Evolutionary conservation across 2,888 invertebrate genomes (phyloP), one percentile per base, ranked within the genome.

Genomic region (Platerodrilus igneus): DNA sequence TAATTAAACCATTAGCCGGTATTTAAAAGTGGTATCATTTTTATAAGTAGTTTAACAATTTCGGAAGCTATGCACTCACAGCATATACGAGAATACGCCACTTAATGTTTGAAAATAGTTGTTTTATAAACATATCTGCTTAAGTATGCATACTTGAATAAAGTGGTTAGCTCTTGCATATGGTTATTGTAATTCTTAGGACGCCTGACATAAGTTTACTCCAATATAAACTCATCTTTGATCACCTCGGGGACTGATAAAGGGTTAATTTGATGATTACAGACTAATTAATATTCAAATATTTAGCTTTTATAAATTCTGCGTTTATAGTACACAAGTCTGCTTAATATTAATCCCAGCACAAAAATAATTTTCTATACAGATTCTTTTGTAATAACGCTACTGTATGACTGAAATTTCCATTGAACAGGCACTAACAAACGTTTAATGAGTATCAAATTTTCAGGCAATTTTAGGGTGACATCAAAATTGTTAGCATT

Each of bases 91-190:
- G 40, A 46, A 44, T 44, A 49, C 43, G 44, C 51, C 52, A 56
- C 56, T 56, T 56, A 54, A 49, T 48, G 51, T 52, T 56, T 54
- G 37, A 56, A 54, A 54, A 54, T 53, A 56, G 53, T 55, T 53
- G 51, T 54, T 54, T 56, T 52, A 56, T 52, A 56, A 56, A 56
- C 56, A 56, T 56, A 56, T 56, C 56, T 54, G 50, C 48, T 45
- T 54, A 56, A 53, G 56, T 53, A 54, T 48, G 49, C 47, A 51
- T 45, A 54, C 53, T 54, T 54, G 53, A 54, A 50, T 43, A 48
- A 54, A 54, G 53, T 54, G 53, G 52, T 47, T 48, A 50, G 49
- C 18, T 45, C 52, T 51, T 50, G 50, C 55, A 53, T 49, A 52
- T 55, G 55, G 52, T 55, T 55, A 53, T 55, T 55, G 52, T 55